These are phyloP conservation scores for Aplocera efformata DNA, from an alignment of 2,888 invertebrate genomes.

Conservation along the genomic window DNA sequence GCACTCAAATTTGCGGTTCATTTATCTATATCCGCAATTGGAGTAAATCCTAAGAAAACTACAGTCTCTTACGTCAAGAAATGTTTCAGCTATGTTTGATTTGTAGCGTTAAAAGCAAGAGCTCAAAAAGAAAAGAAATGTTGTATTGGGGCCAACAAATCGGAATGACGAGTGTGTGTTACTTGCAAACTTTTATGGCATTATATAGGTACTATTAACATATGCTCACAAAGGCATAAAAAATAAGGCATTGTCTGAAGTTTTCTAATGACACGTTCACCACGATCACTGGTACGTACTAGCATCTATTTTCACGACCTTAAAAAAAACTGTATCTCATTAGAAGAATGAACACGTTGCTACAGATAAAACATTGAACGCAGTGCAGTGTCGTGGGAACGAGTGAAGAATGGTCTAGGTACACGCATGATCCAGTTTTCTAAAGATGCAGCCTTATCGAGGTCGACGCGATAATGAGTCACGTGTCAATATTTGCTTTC, in stretches of 20 bases:
- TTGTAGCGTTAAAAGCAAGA: too few species aligned
- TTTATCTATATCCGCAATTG: too few species aligned
- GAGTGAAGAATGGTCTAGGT: conserved; percentile 53
- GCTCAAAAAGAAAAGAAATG: too few species aligned
- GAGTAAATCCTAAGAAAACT: too few species aligned
- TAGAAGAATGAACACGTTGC: conserved; percentile 65
- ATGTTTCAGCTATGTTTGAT: too few species aligned
- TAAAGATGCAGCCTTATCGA: conserved; percentile 68
- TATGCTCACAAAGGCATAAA: conserved; percentile 6
- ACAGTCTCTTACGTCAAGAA: too few species aligned
- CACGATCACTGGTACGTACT: conserved; percentile 17
- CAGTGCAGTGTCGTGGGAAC: conserved; percentile 72
- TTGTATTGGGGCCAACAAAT: too few species aligned
- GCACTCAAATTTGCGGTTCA: too few species aligned
- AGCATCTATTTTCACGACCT: conserved; percentile 43
- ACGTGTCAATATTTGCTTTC: conserved; percentile 66
- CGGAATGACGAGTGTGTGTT: too few species aligned
- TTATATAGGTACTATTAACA: too few species aligned
- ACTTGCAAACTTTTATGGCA: too few species aligned
- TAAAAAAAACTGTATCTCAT: conserved; percentile 59
- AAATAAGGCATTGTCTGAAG: conserved; percentile 21
- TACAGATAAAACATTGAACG: conserved; percentile 55
- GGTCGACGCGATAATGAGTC: conserved; percentile 66
- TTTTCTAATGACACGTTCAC: conserved; percentile 23
- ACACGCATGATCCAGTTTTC: conserved; percentile 72